These are phyloP conservation scores for Pseudopodoces humilis DNA, from an alignment of 2,113 vertebrate genomes.

Conservation along the genomic window DNA sequence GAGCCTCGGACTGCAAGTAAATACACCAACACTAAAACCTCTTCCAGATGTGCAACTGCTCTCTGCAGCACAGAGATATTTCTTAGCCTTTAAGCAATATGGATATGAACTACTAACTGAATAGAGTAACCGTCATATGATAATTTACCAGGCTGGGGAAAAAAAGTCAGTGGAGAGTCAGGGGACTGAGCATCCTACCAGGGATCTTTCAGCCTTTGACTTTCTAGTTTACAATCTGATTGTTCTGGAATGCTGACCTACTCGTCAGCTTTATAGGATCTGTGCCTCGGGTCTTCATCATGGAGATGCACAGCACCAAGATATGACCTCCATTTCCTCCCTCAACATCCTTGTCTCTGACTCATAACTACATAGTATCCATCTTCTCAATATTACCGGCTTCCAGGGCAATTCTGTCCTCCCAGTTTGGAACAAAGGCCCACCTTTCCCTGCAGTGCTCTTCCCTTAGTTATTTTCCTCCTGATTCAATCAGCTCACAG, in stretches of 20 bases:
- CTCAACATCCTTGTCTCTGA: neutral
- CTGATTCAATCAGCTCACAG: neutral
- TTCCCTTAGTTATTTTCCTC: neutral
- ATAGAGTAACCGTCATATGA: neutral
- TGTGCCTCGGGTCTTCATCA: neutral
- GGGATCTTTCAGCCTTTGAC: neutral
- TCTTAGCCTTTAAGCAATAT: constrained; percentile 26
- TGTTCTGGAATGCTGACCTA: neutral
- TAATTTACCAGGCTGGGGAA: neutral
- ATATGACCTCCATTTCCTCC: neutral
- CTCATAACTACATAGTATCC: neutral
- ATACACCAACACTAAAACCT: constrained; percentile 9
- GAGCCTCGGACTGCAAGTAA: neutral
- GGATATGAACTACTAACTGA: neutral
- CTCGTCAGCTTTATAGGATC: neutral
- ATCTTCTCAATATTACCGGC: neutral
- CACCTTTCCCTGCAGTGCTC: neutral
- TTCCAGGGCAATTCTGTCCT: neutral
- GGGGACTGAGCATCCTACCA: neutral
- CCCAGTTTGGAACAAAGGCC: neutral
- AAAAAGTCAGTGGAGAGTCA: neutral
- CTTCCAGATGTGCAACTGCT: neutral
- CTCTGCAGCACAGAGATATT: constrained; percentile 31
- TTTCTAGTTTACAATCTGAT: neutral
- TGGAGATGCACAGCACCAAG: neutral